Base-by-base conservation (phyloP, 1,140 invertebrate species). In the Oppia nitens region DNA sequence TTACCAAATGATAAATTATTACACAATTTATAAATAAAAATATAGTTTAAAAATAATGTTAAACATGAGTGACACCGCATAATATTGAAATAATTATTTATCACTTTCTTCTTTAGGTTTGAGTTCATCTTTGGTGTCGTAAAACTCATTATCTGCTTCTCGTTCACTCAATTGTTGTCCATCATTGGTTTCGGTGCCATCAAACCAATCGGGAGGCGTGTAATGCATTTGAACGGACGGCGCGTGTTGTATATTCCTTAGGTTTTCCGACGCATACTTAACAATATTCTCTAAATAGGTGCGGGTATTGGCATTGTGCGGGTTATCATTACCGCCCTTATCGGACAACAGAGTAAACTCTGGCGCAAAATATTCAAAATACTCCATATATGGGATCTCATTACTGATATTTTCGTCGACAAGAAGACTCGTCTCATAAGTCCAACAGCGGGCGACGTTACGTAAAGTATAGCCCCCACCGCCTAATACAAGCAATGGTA, bases 361-460 rank as follows among this genome's bases (percentile, higher is more conserved):
- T 0, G 92, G 91, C 24, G 85, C 87, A 70, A 97, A 97, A 68
- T 91, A 95, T 67, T 95, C 90, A 32, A 92, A 78, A 68, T 96
- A 97, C 70, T 95, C 90, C 9, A 63, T 45, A 65, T 90, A 88
- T 0, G 91, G 91, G 27, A 96, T 73, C 68, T 95, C 89, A 68
- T 92, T 91, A 40, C 82, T 84, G 27, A 97, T 92, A 48, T 83
- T 80, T 67, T 93, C 85, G 67, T 94, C 89, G 0, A 93, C 79
- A 0, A 96, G 73, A 1, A 98, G 73, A 0, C 92, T 94, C 0
- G 96, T 99, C 73, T 99, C 96, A 65, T 97, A 95, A 0, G 95
- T 95, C 96, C 96, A 99, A 70, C 93, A 98, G 48, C 96, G 76
- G 0, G 95, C 94, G 0, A 99, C 96, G 71, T 99, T 99, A 54